Percentiles rank a stretch among this genome's conserved stretches.
Evolutionary conservation across 2,113 vertebrate species (phyloP).

Genomic region (Taurulus bubalis): DNA sequence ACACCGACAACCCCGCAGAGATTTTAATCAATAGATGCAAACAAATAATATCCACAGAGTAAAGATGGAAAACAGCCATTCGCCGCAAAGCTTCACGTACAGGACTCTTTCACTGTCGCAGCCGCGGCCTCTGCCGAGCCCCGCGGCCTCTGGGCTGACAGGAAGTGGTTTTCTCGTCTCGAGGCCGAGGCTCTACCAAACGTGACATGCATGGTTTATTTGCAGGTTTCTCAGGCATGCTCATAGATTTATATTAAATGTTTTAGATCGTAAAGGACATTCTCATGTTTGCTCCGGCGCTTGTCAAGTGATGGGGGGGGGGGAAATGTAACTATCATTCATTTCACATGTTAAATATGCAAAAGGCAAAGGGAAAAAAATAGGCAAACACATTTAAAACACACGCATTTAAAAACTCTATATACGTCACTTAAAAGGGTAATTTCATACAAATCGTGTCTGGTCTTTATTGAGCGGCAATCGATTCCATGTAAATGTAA

Average conservation of each 20-base stretch:
- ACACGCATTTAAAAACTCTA: background rate
- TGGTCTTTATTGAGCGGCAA: background rate
- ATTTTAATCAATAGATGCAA: conserved; percentile 1
- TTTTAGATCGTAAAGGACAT: background rate
- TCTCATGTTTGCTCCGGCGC: background rate
- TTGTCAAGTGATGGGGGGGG: background rate
- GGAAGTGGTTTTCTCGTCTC: conserved; percentile 88
- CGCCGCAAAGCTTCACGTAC: background rate
- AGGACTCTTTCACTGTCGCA: conserved; percentile 60
- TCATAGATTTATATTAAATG: conserved; percentile 66
- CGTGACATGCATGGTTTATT: conserved; percentile 75
- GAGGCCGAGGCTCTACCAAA: conserved; percentile 69
- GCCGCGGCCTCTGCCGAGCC: conserved; percentile 71
- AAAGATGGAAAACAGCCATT: conserved; percentile 1
- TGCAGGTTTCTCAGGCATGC: conserved; percentile 64
- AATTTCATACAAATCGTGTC: background rate
- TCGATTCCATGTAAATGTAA: background rate
- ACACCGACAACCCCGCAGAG: background rate
- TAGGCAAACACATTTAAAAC: background rate
- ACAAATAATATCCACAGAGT: background rate
- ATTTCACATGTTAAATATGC: background rate
- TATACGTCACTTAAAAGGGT: background rate
- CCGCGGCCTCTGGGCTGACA: conserved; percentile 74
- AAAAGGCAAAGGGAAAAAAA: background rate
- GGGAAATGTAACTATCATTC: background rate